Conservation (phyloP, 53 echinoderm and acorn worm species). For the Stichopus horrens region DNA sequence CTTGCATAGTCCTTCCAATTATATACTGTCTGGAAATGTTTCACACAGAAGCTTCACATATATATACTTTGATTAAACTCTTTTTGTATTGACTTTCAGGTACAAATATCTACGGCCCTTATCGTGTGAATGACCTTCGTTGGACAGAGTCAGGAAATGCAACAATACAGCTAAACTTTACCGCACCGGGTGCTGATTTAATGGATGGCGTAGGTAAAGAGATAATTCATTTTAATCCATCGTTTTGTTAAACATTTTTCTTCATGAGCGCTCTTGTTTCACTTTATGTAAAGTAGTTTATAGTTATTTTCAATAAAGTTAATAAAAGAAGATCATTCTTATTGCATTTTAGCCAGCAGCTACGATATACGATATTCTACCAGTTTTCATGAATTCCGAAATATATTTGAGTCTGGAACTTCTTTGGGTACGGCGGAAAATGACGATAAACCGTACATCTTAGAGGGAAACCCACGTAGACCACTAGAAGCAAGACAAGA, state of each 20-base stretch:
- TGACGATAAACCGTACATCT: constrained; percentile 13
- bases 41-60: too few species aligned
- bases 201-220: constrained; percentile 20
- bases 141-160: not conserved
- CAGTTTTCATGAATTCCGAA: not conserved
- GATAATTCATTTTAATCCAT: not conserved
- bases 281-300: not conserved
- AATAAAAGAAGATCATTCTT: too few species aligned
- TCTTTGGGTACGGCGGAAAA: constrained; percentile 12
- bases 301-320: not conserved
- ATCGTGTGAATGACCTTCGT: not conserved
- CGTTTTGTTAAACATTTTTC: not conserved
- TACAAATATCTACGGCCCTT: constrained; percentile 6
- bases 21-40: too few species aligned
- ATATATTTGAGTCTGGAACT: not conserved
- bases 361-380: constrained; percentile 30
- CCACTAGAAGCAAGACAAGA: not conserved
- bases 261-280: not conserved
- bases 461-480: not conserved
- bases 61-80: not conserved
- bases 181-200: constrained; percentile 8
- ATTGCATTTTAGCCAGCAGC: not conserved
- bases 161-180: not conserved
- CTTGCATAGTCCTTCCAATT: too few species aligned
- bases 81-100: not conserved